These are phyloP conservation scores for Rhodinocichla rosea DNA, from an alignment of 2,113 vertebrate species.

Conservation along the genomic window DNA sequence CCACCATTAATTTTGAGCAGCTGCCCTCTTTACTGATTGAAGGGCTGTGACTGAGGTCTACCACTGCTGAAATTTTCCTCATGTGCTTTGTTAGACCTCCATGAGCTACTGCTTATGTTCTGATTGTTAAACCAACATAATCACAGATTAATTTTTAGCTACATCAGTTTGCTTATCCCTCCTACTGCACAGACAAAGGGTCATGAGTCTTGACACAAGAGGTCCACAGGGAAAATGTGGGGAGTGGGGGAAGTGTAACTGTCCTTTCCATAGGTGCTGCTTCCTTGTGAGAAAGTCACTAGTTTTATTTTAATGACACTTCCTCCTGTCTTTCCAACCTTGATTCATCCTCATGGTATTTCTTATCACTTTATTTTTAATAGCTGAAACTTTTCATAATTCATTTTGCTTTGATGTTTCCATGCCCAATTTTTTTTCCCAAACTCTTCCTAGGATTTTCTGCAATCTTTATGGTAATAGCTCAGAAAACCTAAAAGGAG, in stretches of 20 bases:
- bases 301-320: background rate
- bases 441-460: background rate
- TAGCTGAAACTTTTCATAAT: background rate
- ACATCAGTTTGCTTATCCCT: background rate
- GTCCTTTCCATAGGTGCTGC: background rate
- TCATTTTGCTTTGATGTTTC: background rate
- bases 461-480: background rate
- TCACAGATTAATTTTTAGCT: background rate
- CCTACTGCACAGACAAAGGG: background rate
- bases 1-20: background rate
- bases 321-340: background rate
- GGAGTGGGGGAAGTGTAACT: background rate
- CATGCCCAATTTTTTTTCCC: background rate
- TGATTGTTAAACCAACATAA: background rate
- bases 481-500: background rate
- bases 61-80: background rate
- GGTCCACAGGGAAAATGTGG: background rate
- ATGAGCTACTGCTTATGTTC: background rate
- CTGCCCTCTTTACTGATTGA: background rate
- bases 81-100: background rate
- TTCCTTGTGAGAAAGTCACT: background rate
- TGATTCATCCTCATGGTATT: background rate
- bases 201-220: background rate
- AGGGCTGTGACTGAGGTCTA: background rate
- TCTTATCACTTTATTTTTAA: background rate